phyloP scores from a whole-genome alignment of 2,888 invertebrate species.

The Andrena bucephala region DNA sequence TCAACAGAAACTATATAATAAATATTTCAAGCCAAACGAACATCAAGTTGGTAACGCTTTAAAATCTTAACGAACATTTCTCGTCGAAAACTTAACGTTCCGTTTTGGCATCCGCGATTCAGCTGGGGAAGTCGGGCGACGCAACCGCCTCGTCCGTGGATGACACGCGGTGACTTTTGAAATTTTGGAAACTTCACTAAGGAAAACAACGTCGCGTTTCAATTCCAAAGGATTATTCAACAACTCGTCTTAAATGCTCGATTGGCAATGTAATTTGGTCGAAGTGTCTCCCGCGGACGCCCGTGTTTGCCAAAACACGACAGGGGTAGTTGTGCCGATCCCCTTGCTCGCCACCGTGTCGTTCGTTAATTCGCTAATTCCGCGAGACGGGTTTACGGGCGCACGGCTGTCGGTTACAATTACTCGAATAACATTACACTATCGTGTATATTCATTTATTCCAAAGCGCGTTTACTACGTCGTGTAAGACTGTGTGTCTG shows the following conservation, averaged over 20 bases:
- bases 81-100: slow-evolving; percentile 48
- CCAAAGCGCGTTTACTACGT: slow-evolving; percentile 71
- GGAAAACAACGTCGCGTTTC: background rate
- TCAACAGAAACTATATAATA: slow-evolving; percentile 43
- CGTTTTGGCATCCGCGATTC: slow-evolving; percentile 50
- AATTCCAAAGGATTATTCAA: background rate
- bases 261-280: background rate
- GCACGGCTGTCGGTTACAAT: slow-evolving; percentile 67
- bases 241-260: background rate
- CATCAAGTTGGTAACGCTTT: slow-evolving; percentile 45
- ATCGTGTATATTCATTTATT: slow-evolving; percentile 72
- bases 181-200: background rate
- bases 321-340: slow-evolving; percentile 38
- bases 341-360: slow-evolving; percentile 18
- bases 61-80: slow-evolving; percentile 52
- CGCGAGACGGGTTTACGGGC: slow-evolving; percentile 68
- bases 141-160: slow-evolving; percentile 24
- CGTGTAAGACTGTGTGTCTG: slow-evolving; percentile 68
- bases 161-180: background rate
- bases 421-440: slow-evolving; percentile 70
- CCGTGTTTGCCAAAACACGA: background rate
- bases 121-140: slow-evolving; percentile 21
- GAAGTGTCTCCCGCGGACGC: background rate
- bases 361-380: slow-evolving; percentile 28
- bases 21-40: slow-evolving; percentile 48